Evolutionary conservation across 2,888 invertebrate genomes (phyloP), one percentile per base, ranked within the genome.

Genomic region (Antitype chi): DNA sequence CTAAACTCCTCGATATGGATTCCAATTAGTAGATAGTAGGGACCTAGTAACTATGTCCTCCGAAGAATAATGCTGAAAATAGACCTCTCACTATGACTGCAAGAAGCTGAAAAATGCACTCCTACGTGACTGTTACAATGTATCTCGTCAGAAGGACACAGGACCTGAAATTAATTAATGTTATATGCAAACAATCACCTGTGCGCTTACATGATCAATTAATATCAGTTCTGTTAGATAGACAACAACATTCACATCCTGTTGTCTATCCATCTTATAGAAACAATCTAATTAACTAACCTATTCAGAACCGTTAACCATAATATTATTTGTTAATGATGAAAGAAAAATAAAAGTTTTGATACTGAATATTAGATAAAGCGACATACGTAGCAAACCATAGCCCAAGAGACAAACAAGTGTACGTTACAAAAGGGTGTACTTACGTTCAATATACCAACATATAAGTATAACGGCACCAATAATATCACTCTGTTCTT

Each of bases 361-460:
- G 20, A 63, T 55, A 70, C 6, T 23, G 25, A 78, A 81, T 60
- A 68, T 66, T 74, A 68, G 23, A 66, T 73, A 52, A 84, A 91
- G 90, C 90, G 74, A 74, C 55, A 85, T 38, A 73, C 38, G 47
- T 76, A 82, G 84, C 84, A 69, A 80, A 80, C 85, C 76, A 71
- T 72, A 82, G 75, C 81, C 81, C 88, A 78, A 80, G 80, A 85
- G 70, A 87, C 80, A 88, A 82, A 80, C 66, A 86, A 76, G 85
- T 75, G 68, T 91, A 92, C 90, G 84, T 91, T 92, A 93, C 85
- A 91, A 89, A 91, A 91, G 86, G 87, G 80, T 87, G 90, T 94
- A 95, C 94, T 94, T 93, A 95, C 94, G 85, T 91, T 91, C 87
- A 88, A 80, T 86, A 87, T 87, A 90, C 83, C 86, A 82, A 86